Evolutionary conservation across 2,113 vertebrate species (phyloP).

Genomic region (Opisthocomus hoazin): DNA sequence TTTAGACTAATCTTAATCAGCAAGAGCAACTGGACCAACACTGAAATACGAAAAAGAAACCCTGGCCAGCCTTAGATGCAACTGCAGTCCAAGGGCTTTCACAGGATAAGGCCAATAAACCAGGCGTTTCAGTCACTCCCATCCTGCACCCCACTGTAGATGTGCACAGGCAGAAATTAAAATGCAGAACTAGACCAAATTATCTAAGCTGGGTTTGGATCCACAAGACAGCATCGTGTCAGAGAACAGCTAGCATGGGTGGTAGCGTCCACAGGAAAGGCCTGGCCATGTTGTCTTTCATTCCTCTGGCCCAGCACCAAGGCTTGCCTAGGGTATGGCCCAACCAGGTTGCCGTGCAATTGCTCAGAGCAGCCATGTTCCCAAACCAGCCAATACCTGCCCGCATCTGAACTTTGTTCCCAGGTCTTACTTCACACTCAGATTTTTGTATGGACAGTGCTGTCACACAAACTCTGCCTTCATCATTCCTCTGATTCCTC

Average conservation of each 20-base stretch:
- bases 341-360: accelerated
- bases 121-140: not conserved
- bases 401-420: not conserved
- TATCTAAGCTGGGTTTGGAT: not conserved
- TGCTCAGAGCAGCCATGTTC: accelerated
- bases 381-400: not conserved
- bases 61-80: not conserved
- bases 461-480: not conserved
- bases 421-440: not conserved
- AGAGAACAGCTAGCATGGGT: not conserved
- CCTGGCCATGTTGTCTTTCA: accelerated
- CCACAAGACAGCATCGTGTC: not conserved
- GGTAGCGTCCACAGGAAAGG: accelerated
- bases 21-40: not conserved
- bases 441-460: not conserved
- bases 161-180: not conserved
- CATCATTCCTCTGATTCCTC: not conserved
- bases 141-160: not conserved
- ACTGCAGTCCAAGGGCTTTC: not conserved
- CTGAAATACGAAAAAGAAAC: not conserved
- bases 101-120: not conserved
- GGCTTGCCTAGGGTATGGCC: not conserved
- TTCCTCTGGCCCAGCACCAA: not conserved
- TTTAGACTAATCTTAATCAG: not conserved
- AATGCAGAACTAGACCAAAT: not conserved